Base-by-base conservation (phyloP, 2,113 vertebrate species). In the Callipepla californica region DNA sequence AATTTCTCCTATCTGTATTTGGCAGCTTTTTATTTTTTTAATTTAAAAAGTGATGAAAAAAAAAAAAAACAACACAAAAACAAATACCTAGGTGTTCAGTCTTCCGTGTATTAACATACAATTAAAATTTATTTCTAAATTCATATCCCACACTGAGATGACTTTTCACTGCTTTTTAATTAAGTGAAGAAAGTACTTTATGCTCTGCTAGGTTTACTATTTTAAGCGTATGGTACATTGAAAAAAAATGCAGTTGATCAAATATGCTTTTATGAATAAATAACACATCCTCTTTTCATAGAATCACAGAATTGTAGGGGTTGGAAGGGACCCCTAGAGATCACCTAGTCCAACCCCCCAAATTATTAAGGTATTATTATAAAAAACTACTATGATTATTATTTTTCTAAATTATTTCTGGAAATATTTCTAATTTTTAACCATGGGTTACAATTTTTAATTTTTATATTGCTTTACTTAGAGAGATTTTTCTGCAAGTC, bases 1-100 rank as follows among this genome's bases (percentile, higher is more conserved):
- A 59, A 38, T 40, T 70, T 67, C 9, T 53, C 3, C 48, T 80
- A 25, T 19, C 30, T 58, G 10, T 17, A 32, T n/a, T 58, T 58
- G 55, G 32, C 55, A 58, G 55, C 32, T 57, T 57, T 57, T 38
- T 51, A 15, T 51, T 51, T 25, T 55, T 28, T 30, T 10, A 36
- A 25, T 3, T 21, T 48, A 92, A 87, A 84, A 50, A 36, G 5
- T 26, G 11, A 26, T 23, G 12, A 1, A 6, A 21, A 19, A 63
- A 36, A 38, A 0, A 30, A 38, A 59, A 0, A 40, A 40, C 40
- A 1, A 6, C 18, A 19, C 58, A 1, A 6, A 18, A 19, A 63
- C 30, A 38, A 63, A 0, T 12, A 58, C 3, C 42, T 53, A 25
- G 6, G 28, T 48, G 63, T 22, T 22, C 1, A 79, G 14, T 36